Conservation (phyloP, 2,888 invertebrate species). For the Trileptium ribeirensis region DNA sequence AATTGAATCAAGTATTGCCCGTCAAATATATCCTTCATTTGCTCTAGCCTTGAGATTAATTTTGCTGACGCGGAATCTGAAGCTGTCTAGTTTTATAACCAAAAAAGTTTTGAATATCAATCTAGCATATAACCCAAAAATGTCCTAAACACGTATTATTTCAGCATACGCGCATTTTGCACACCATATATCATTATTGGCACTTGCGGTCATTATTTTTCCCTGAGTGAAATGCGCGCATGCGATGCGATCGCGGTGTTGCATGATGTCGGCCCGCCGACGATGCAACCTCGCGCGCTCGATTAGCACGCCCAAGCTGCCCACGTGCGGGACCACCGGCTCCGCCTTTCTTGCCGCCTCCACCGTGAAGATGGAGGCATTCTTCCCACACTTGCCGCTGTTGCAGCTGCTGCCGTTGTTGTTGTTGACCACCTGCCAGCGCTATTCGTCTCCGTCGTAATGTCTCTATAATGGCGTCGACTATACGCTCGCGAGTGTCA, state of each 20-base stretch:
- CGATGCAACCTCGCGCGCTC: constrained; percentile 58
- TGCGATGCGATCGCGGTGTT: not conserved
- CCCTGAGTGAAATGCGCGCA: constrained; percentile 52
- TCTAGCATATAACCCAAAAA: too few species aligned
- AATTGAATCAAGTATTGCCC: too few species aligned
- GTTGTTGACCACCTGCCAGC: not conserved
- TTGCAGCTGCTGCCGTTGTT: not conserved
- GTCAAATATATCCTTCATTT: too few species aligned
- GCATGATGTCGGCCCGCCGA: constrained; percentile 48
- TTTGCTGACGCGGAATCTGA: too few species aligned
- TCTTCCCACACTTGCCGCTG: not conserved
- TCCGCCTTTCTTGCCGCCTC: not conserved
- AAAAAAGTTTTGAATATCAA: too few species aligned
- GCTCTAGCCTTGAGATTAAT: too few species aligned
- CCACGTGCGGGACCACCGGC: constrained; percentile 40
- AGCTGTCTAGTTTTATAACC: too few species aligned
- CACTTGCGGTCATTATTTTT: constrained; percentile 63
- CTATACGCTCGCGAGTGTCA: not conserved
- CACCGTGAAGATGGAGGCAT: too few species aligned
- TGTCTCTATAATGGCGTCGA: not conserved
- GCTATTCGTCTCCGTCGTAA: not conserved
- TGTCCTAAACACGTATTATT: too few species aligned
- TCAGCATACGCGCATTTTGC: too few species aligned
- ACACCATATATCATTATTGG: constrained; percentile 43
- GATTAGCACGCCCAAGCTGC: constrained; percentile 59